Percentiles rank a stretch among this genome's conserved stretches.
Evolutionary conservation across 2,113 vertebrate species (phyloP).

Genomic region (Bos javanicus): DNA sequence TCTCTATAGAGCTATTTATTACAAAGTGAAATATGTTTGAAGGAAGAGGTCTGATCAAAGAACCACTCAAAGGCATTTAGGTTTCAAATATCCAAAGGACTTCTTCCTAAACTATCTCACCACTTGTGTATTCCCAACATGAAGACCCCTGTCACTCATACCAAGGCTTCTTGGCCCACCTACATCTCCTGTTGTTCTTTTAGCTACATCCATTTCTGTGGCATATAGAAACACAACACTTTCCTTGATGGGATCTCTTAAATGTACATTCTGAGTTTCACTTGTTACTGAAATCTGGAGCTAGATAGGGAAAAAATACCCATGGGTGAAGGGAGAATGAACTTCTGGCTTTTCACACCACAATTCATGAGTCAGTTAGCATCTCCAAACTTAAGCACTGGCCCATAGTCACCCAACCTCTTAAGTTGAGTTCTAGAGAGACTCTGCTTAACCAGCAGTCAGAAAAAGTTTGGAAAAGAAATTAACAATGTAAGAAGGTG

Average conservation of each 20-base stretch:
- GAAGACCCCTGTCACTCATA: background rate
- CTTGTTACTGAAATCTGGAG: constrained; percentile 8
- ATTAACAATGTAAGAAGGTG: background rate
- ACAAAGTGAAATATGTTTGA: constrained; percentile 1
- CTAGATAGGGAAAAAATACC: background rate
- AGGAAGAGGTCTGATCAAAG: constrained; percentile 15
- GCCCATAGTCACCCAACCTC: background rate
- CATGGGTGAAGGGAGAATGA: background rate
- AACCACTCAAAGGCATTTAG: constrained; percentile 18
- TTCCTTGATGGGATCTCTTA: background rate
- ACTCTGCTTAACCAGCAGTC: background rate
- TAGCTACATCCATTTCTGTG: background rate
- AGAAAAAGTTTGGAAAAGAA: background rate
- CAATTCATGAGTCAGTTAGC: background rate
- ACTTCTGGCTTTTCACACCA: background rate
- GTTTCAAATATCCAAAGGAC: constrained; percentile 26
- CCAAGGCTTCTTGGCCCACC: background rate
- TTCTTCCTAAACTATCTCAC: background rate
- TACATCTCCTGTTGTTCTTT: background rate
- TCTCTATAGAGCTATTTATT: constrained; percentile 26
- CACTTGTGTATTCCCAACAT: background rate
- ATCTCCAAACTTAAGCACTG: background rate
- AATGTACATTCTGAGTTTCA: background rate
- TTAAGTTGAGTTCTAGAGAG: constrained; percentile 1
- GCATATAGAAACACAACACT: background rate